phyloP scores from a whole-genome alignment of 2,888 invertebrate genomes.

The Tetramorium bicarinatum region DNA sequence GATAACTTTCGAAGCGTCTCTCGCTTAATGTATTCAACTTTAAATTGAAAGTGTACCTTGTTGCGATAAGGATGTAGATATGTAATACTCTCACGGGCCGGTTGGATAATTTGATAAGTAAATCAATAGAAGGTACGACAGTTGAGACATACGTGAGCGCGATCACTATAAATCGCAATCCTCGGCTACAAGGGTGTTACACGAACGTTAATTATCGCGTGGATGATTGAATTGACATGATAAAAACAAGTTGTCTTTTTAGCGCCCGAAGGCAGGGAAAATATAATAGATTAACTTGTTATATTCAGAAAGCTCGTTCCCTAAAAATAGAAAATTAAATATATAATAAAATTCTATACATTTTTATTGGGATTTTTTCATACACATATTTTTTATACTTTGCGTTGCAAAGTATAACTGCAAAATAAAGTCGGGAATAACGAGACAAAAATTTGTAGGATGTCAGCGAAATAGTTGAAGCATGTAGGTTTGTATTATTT shows the following conservation, averaged over 20 bases:
- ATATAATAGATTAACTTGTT: slow-evolving; percentile 25
- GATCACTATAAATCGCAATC: slow-evolving; percentile 81
- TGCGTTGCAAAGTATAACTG: neutral
- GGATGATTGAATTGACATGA: slow-evolving; percentile 79
- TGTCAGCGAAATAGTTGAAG: neutral
- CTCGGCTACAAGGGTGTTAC: slow-evolving; percentile 79
- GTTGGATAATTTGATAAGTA: slow-evolving; percentile 73
- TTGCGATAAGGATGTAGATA: slow-evolving; percentile 22
- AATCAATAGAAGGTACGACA: slow-evolving; percentile 70
- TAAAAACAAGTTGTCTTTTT: slow-evolving; percentile 78
- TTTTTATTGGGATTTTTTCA: neutral
- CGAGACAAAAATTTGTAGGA: neutral
- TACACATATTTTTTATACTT: no score
- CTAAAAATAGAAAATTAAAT: neutral
- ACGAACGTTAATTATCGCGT: slow-evolving; percentile 81
- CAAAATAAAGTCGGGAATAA: neutral
- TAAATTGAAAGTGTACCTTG: slow-evolving; percentile 25
- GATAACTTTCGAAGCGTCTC: neutral
- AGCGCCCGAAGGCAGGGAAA: slow-evolving; percentile 30
- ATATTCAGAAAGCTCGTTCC: neutral
- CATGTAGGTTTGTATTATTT: neutral
- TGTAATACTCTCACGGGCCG: neutral
- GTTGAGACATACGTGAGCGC: slow-evolving; percentile 69
- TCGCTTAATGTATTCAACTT: slow-evolving; percentile 26
- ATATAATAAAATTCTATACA: neutral